Percentiles rank a stretch among this genome's conserved stretches.
Conservation (phyloP, 1,140 invertebrate species). For the Neodiprion pinetum region DNA sequence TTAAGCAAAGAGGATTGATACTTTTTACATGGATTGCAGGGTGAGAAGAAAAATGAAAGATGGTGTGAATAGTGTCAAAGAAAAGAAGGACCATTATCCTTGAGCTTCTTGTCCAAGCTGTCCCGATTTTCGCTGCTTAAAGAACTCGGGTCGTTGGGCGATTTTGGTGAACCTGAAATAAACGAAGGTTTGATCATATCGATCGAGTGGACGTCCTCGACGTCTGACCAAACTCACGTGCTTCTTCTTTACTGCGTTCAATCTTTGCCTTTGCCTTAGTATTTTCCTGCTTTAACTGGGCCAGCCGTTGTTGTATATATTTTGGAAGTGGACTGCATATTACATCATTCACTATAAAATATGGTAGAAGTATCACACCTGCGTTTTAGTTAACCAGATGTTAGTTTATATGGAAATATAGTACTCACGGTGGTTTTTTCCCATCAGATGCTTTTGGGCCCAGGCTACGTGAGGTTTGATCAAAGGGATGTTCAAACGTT, state of each 20-base stretch:
- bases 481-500: constrained; percentile 30
- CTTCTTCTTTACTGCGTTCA: constrained; percentile 30
- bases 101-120: too few relatives aligned
- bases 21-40: too few relatives aligned
- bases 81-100: too few relatives aligned
- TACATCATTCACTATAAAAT: constrained; percentile 37
- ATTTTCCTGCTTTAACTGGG: constrained; percentile 39
- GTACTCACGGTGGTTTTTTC: constrained; percentile 33
- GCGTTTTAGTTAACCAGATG: neutral
- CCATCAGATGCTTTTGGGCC: constrained; percentile 38
- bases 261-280: constrained; percentile 16
- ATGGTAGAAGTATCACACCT: neutral
- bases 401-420: constrained; percentile 6
- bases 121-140: too few relatives aligned
- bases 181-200: too few relatives aligned
- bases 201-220: too few relatives aligned
- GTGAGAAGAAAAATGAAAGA: too few relatives aligned
- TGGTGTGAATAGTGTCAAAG: too few relatives aligned
- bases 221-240: constrained; percentile 18
- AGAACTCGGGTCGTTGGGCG: too few relatives aligned
- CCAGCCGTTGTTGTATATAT: constrained; percentile 36
- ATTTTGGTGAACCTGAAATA: too few relatives aligned
- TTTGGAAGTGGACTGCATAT: constrained; percentile 45
- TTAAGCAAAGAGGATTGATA: too few relatives aligned
- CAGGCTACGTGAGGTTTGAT: constrained; percentile 46